phyloP scores from a whole-genome alignment of 2,888 invertebrate species.

The Watsonalla cultraria region DNA sequence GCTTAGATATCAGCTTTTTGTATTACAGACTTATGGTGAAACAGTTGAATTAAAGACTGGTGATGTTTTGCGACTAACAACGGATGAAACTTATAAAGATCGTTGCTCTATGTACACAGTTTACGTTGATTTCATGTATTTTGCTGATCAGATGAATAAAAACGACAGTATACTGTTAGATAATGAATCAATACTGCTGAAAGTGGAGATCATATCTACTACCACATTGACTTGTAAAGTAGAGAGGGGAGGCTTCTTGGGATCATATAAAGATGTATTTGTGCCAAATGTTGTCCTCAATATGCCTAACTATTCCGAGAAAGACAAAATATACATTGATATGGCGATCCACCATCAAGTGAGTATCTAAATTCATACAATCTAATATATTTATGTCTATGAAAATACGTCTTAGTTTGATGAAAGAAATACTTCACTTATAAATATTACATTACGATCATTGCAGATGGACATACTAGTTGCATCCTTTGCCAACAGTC shows the following conservation, averaged over 20 bases:
- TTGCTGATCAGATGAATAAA: conserved; percentile 69
- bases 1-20: neutral
- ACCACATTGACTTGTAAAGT: conserved; percentile 64
- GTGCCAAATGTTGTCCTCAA: conserved; percentile 57
- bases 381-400: neutral
- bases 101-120: conserved; percentile 75
- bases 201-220: conserved; percentile 76
- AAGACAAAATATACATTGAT: conserved; percentile 51
- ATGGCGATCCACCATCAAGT: conserved; percentile 62
- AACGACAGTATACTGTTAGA: conserved; percentile 70
- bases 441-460: too few species aligned
- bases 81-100: conserved; percentile 76
- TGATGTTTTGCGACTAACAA: conserved; percentile 70
- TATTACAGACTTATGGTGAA: conserved; percentile 49
- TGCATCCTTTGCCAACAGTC: conserved; percentile 48
- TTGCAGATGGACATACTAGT: conserved; percentile 60
- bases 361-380: neutral
- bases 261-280: conserved; percentile 64
- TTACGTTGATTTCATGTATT: conserved; percentile 74
- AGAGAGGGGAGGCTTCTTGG: conserved; percentile 57
- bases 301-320: conserved; percentile 60
- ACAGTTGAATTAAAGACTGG: conserved; percentile 59
- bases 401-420: too few species aligned
- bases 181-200: conserved; percentile 87
- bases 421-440: too few species aligned